Conservation (phyloP, 2,113 vertebrate genomes). For the Mirza zaza region DNA sequence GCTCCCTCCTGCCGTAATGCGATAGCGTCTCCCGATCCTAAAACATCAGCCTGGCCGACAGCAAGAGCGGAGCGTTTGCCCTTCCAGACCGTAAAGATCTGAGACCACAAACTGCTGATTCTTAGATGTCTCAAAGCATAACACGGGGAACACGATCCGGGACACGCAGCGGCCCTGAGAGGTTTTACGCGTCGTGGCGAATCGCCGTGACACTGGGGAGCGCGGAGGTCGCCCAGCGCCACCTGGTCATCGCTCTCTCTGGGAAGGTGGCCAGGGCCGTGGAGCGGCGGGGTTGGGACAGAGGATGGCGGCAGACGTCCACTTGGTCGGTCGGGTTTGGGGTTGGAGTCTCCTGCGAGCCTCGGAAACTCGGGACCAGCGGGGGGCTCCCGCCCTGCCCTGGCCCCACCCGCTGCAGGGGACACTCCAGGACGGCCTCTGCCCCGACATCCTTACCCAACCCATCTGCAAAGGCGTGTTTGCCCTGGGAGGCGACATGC, state of each 20-base stretch:
- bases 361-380: no score
- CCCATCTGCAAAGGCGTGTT: neutral
- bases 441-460: no score
- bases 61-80: constrained; percentile 49
- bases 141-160: constrained; percentile 83
- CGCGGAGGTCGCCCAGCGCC: constrained; percentile 69
- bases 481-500: fast-evolving
- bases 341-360: no score
- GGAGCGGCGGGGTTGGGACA: neutral
- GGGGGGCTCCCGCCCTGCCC: neutral
- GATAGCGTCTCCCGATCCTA: constrained; percentile 74
- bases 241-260: constrained; percentile 57
- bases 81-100: constrained; percentile 82
- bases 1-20: constrained; percentile 68
- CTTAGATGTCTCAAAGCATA: constrained; percentile 82
- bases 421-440: neutral
- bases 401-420: no score
- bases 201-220: constrained; percentile 79
- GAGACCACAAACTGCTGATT: constrained; percentile 81
- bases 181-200: constrained; percentile 80
- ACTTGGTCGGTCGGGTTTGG: fast-evolving
- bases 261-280: fast-evolving
- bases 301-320: fast-evolving
- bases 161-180: constrained; percentile 75
- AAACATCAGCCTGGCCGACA: constrained; percentile 75